These are phyloP conservation scores for Hanleya hanleyi DNA, from an alignment of 2,888 invertebrate species.

Conservation along the genomic window DNA sequence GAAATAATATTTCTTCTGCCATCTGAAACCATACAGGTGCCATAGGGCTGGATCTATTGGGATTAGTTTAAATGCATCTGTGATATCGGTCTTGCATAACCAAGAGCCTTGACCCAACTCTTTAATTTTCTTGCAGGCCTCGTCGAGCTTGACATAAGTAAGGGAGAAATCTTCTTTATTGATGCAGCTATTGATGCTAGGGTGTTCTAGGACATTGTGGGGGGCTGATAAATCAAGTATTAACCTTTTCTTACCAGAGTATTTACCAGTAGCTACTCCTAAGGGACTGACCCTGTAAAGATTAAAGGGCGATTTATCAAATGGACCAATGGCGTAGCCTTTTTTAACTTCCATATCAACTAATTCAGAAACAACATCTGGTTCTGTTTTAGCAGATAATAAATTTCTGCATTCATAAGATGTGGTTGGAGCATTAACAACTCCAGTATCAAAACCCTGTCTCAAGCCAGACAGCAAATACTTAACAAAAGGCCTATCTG, in stretches of 20 bases:
- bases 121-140: slow-evolving; percentile 31
- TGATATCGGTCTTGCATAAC: slow-evolving; percentile 35
- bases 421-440: too few species aligned
- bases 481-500: too few species aligned
- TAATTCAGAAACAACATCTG: too few species aligned
- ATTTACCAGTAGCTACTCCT: too few species aligned
- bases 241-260: background rate
- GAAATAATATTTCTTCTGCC: slow-evolving; percentile 13
- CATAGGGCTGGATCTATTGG: background rate
- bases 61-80: slow-evolving; percentile 19
- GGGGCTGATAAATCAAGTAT: slow-evolving; percentile 40
- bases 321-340: too few species aligned
- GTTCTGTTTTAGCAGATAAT: too few species aligned
- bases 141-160: slow-evolving; percentile 37
- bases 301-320: too few species aligned
- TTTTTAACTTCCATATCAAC: too few species aligned
- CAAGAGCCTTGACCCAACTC: slow-evolving; percentile 11
- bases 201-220: slow-evolving; percentile 27
- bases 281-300: too few species aligned
- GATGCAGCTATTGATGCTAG: slow-evolving; percentile 37
- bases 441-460: too few species aligned
- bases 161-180: slow-evolving; percentile 33
- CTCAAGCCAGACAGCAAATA: too few species aligned
- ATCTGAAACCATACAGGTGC: slow-evolving; percentile 17
- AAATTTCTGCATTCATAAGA: too few species aligned